phyloP scores from a whole-genome alignment of 2,888 invertebrate species.

The Ernsta delagoae region DNA sequence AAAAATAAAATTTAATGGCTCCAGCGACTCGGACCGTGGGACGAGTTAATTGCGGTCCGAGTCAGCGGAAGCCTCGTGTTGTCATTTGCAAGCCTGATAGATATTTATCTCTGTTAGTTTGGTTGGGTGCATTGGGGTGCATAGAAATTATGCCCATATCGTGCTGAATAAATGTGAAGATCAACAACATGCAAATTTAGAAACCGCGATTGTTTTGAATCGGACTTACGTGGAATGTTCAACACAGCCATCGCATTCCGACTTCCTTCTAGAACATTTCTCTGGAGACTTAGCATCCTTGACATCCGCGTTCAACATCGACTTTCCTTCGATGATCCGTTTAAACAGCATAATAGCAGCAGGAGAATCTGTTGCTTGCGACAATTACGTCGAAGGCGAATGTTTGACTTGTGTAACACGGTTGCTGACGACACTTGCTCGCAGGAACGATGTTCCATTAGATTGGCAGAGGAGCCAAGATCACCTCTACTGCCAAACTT shows the following conservation, averaged over 20 bases:
- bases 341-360: slow-evolving; percentile 83
- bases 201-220: slow-evolving; percentile 8
- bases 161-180: background rate
- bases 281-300: slow-evolving; percentile 63
- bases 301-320: slow-evolving; percentile 76
- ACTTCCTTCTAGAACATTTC: slow-evolving; percentile 79
- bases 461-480: slow-evolving; percentile 77
- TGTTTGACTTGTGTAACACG: slow-evolving; percentile 75
- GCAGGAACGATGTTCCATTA: slow-evolving; percentile 82
- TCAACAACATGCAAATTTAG: background rate
- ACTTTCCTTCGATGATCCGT: slow-evolving; percentile 84
- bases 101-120: background rate
- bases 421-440: slow-evolving; percentile 65
- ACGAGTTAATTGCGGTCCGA: too few species aligned
- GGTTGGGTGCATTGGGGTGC: background rate
- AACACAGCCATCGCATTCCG: slow-evolving; percentile 77
- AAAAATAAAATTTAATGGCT: too few species aligned
- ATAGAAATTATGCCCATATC: background rate
- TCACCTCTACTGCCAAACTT: slow-evolving; percentile 72
- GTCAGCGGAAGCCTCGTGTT: too few species aligned
- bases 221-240: slow-evolving; percentile 80
- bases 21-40: too few species aligned
- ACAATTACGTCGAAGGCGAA: slow-evolving; percentile 77
- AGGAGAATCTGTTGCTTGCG: slow-evolving; percentile 80
- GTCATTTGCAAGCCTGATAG: too few species aligned